Conservation (phyloP, 2,113 vertebrate species). For the Chloebia gouldiae region DNA sequence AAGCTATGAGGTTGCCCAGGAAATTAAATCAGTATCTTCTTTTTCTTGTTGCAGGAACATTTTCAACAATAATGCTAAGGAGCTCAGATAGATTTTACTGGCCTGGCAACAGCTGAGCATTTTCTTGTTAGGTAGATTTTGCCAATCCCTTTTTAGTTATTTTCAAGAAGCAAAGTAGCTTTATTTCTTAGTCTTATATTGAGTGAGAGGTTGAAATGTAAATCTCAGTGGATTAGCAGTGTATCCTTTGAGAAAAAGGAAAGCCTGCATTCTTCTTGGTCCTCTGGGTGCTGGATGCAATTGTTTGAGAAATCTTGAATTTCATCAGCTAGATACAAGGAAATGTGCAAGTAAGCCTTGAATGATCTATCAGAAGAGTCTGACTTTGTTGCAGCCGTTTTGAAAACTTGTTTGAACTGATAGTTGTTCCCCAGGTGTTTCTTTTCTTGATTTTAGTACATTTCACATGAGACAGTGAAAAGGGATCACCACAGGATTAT, state of each 20-base stretch:
- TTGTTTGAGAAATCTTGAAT: conserved; percentile 51
- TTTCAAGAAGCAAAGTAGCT: conserved; percentile 60
- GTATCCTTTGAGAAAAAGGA: conserved; percentile 35
- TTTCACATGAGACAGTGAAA: neutral
- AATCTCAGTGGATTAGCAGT: conserved; percentile 51
- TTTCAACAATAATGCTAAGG: conserved; percentile 5
- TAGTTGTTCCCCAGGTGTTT: neutral
- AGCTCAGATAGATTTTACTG: conserved; percentile 21
- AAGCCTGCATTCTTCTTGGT: conserved; percentile 1
- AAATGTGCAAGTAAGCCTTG: neutral
- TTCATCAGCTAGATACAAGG: conserved; percentile 11
- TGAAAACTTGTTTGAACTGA: neutral
- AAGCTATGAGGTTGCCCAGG: conserved; percentile 17
- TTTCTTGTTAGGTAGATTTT: conserved; percentile 39
- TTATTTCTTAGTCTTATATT: conserved; percentile 57
- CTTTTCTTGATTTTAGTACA: neutral
- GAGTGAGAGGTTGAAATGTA: conserved; percentile 68
- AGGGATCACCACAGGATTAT: neutral
- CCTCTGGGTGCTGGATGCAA: neutral
- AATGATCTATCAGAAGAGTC: neutral
- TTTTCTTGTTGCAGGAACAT: neutral
- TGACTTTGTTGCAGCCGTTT: neutral
- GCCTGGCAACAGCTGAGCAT: conserved; percentile 31
- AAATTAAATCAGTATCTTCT: conserved; percentile 32
- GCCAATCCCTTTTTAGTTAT: conserved; percentile 39